These are phyloP conservation scores for Sprattus sprattus DNA, from an alignment of 2,113 vertebrate species.

Conservation along the genomic window DNA sequence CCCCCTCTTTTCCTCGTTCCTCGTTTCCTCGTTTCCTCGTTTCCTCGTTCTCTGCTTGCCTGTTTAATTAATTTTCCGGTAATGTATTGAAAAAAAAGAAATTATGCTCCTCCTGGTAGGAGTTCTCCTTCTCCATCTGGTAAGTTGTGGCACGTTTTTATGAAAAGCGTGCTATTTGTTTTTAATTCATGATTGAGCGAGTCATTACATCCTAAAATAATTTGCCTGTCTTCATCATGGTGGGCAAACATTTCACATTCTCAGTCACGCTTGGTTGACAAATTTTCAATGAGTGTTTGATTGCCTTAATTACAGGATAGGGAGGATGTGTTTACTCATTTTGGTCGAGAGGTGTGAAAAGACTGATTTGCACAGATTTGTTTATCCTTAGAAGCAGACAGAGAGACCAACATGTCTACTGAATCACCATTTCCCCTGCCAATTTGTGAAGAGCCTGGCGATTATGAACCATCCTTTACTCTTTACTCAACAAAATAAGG, in stretches of 20 bases:
- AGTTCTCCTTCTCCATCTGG: neutral
- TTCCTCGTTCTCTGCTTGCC: constrained; percentile 45
- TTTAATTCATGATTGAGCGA: neutral
- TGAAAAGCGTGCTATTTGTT: neutral
- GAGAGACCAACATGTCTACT: neutral
- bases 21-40: constrained; percentile 42
- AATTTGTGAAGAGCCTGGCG: neutral
- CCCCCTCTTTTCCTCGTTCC: constrained; percentile 53
- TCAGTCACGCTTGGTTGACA: constrained; percentile 5
- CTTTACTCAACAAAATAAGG: neutral
- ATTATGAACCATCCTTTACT: neutral
- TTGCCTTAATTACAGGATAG: constrained; percentile 22
- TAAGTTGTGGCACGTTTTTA: neutral
- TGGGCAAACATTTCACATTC: neutral
- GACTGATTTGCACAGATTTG: constrained; percentile 4
- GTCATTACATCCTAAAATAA: constrained; percentile 2
- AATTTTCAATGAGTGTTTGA: constrained; percentile 28
- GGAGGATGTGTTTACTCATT: constrained; percentile 7
- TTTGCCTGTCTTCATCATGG: neutral
- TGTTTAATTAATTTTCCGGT: constrained; percentile 65
- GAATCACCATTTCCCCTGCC: neutral
- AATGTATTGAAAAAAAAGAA: constrained; percentile 47
- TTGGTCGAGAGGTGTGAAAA: neutral
- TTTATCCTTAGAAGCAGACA: neutral
- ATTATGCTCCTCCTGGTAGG: neutral